A percentile compares a stretch with the other conserved stretches of the same genome.
Conservation (phyloP, 2,113 vertebrate genomes). For the Anguilla rostrata region DNA sequence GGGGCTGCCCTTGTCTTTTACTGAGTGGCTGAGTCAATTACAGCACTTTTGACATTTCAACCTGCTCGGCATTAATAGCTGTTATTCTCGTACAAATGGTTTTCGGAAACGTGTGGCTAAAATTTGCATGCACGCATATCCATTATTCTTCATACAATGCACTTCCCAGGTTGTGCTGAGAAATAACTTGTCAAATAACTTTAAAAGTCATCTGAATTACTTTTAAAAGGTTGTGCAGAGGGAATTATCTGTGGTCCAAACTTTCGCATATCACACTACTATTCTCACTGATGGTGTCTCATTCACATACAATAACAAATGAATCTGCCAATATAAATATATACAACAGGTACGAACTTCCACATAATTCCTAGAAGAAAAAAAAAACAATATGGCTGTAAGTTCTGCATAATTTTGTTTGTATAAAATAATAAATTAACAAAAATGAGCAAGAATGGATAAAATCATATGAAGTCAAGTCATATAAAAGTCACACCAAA, state of each 20-base stretch:
- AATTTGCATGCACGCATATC: neutral
- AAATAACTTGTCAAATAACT: neutral
- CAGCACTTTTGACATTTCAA: neutral
- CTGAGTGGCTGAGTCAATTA: neutral
- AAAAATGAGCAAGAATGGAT: neutral
- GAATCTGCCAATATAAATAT: neutral
- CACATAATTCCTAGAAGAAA: neutral
- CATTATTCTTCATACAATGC: neutral
- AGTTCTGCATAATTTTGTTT: neutral
- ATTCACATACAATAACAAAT: neutral
- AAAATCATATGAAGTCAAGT: neutral
- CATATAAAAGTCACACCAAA: neutral
- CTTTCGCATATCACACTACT: neutral
- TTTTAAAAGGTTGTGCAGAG: constrained; percentile 1
- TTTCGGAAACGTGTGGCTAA: neutral
- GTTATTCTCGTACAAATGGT: neutral
- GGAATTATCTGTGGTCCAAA: neutral
- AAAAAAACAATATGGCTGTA: neutral
- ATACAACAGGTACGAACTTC: neutral
- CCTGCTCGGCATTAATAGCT: neutral
- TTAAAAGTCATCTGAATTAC: neutral
- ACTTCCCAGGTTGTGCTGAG: neutral
- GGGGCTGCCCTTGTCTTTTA: neutral
- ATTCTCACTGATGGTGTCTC: neutral
- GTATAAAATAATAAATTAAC: neutral